phyloP scores from a whole-genome alignment of 2,888 invertebrate genomes.

The Drosophila hamatofila region DNA sequence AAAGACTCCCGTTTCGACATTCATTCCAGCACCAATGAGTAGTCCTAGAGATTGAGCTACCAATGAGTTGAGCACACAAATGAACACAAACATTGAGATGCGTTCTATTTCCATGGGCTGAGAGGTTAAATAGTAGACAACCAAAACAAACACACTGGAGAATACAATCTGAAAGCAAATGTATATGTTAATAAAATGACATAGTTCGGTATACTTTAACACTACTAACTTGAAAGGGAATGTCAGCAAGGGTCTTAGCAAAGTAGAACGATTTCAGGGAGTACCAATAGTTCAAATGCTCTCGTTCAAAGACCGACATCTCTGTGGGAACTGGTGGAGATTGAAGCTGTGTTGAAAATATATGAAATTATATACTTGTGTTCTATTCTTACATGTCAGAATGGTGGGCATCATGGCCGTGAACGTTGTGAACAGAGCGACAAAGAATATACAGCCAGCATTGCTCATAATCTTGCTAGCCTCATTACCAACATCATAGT shows the following conservation, averaged over 20 bases:
- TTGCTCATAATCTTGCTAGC: constrained; percentile 98
- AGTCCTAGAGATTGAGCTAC: constrained; percentile 97
- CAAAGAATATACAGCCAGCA: constrained; percentile 97
- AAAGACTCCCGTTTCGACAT: constrained; percentile 92
- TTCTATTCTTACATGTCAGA: constrained; percentile 93
- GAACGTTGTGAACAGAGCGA: constrained; percentile 98
- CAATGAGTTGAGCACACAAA: constrained; percentile 92
- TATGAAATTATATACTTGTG: background rate
- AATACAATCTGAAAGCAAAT: constrained; percentile 90
- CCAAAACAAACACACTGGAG: constrained; percentile 93
- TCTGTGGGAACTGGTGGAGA: constrained; percentile 93
- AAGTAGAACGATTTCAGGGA: constrained; percentile 98
- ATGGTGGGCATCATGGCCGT: constrained; percentile 99
- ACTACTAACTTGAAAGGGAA: constrained; percentile 95
- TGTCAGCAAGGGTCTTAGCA: constrained; percentile 97
- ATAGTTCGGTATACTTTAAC: no score
- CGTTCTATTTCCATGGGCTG: constrained; percentile 96
- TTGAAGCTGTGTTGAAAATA: background rate
- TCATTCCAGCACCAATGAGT: constrained; percentile 96
- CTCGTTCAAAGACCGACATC: constrained; percentile 97
- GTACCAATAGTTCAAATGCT: constrained; percentile 99
- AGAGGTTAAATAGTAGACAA: constrained; percentile 97
- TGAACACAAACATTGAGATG: constrained; percentile 86
- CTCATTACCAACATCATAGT: constrained; percentile 96
- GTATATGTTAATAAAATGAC: background rate